These are phyloP conservation scores for Sinocyclocheilus anophthalmus DNA, from an alignment of 2,113 vertebrate genomes.

Conservation along the genomic window DNA sequence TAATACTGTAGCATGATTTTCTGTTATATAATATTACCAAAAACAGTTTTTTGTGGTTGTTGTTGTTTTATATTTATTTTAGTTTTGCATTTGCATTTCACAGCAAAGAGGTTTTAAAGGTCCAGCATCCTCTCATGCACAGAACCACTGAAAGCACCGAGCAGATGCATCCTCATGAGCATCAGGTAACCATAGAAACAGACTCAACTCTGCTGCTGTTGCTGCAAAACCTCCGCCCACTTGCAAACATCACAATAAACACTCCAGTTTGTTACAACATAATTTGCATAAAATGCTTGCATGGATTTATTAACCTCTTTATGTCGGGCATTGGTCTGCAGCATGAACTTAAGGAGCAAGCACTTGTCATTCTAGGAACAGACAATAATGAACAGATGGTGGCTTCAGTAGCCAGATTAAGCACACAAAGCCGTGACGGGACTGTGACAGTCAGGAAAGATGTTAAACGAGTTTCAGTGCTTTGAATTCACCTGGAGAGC, in stretches of 20 bases:
- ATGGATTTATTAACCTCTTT: slow-evolving; percentile 22
- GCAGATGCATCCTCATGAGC: slow-evolving; percentile 45
- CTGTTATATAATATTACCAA: not conserved
- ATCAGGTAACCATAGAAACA: slow-evolving; percentile 78
- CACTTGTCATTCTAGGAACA: slow-evolving; percentile 17
- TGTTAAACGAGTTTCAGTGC: slow-evolving; percentile 16
- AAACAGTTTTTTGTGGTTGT: not conserved
- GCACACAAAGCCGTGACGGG: slow-evolving; percentile 72
- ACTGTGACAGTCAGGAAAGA: slow-evolving; percentile 34
- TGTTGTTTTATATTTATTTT: not conserved
- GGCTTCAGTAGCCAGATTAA: slow-evolving; percentile 81
- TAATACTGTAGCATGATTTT: not conserved
- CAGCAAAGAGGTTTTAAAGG: slow-evolving; percentile 17
- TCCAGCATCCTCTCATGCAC: not conserved
- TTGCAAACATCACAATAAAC: not conserved
- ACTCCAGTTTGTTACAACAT: not conserved
- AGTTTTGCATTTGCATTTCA: not conserved
- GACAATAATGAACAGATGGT: slow-evolving; percentile 78
- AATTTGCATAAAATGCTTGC: slow-evolving; percentile 17
- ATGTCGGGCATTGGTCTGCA: slow-evolving; percentile 9
- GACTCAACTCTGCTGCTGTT: slow-evolving; percentile 55
- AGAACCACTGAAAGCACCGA: not conserved
- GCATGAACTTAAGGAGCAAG: slow-evolving; percentile 38
- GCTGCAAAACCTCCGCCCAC: slow-evolving; percentile 18
- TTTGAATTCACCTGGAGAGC: slow-evolving; percentile 6